Conservation (phyloP, 1,140 invertebrate species). For the Eurytemora carolleeae region DNA sequence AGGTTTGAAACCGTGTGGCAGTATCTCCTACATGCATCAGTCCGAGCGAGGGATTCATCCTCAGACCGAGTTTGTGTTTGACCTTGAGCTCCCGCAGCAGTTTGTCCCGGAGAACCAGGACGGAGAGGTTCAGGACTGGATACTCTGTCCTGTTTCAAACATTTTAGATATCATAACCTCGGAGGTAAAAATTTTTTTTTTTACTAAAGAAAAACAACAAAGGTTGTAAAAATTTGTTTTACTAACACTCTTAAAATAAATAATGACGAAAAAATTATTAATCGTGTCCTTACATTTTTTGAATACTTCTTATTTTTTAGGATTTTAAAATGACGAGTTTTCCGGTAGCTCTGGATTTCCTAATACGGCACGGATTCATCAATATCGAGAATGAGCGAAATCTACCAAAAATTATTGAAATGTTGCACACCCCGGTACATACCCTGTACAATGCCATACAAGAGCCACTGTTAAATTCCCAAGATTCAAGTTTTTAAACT, state of each 20-base stretch:
- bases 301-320: constrained; percentile 27
- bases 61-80: constrained; percentile 85
- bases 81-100: constrained; percentile 66
- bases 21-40: constrained; percentile 44
- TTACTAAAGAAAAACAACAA: neutral
- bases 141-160: constrained; percentile 50
- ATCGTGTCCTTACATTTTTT: neutral
- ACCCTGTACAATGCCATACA: no score
- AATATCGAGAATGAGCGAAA: constrained; percentile 45
- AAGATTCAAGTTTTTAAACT: no score
- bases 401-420: constrained; percentile 9
- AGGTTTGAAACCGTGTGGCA: constrained; percentile 53
- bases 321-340: constrained; percentile 83
- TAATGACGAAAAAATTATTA: no score
- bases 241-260: constrained; percentile 39
- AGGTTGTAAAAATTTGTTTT: constrained; percentile 17
- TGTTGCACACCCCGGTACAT: constrained; percentile 12
- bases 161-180: neutral
- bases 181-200: neutral
- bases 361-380: constrained; percentile 68
- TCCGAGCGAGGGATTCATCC: constrained; percentile 65
- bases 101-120: constrained; percentile 74
- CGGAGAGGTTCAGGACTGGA: constrained; percentile 76
- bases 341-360: constrained; percentile 69
- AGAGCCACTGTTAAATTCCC: no score